Conservation (phyloP, 35 echinoderm and acorn worm genomes). For the Holothuria glaberrima region DNA sequence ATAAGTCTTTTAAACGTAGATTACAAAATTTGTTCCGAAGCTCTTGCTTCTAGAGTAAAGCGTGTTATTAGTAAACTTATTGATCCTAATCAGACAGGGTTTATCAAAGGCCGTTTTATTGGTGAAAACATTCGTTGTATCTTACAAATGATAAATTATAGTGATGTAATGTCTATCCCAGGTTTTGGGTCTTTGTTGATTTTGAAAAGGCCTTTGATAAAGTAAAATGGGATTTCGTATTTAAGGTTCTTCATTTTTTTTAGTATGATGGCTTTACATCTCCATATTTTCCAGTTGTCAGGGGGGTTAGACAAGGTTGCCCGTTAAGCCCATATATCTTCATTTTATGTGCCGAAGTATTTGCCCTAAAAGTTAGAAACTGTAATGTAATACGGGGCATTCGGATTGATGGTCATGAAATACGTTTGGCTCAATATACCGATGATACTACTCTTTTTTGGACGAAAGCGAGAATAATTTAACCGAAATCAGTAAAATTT, state of each 20-base stretch:
- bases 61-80: too few species aligned
- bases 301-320: conserved; percentile 26
- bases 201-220: conserved; percentile 38
- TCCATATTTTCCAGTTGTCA: neutral
- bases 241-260: conserved; percentile 18
- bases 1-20: too few species aligned
- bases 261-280: conserved; percentile 28
- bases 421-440: neutral
- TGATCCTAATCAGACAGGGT: too few species aligned
- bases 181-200: conserved; percentile 1
- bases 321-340: conserved; percentile 25
- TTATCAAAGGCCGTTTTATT: too few species aligned
- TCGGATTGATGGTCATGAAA: neutral
- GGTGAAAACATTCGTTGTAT: too few species aligned
- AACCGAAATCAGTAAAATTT: too few species aligned
- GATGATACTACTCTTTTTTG: conserved; percentile 18
- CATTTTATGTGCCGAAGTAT: conserved; percentile 12
- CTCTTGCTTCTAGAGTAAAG: too few species aligned
- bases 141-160: too few species aligned
- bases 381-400: neutral
- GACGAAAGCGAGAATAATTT: too few species aligned
- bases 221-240: conserved; percentile 1
- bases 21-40: too few species aligned
- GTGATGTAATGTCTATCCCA: conserved; percentile 8
- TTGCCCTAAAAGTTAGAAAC: conserved; percentile 17